These are phyloP conservation scores for Macquaria australasica DNA, from an alignment of 2,113 vertebrate species.

Conservation along the genomic window DNA sequence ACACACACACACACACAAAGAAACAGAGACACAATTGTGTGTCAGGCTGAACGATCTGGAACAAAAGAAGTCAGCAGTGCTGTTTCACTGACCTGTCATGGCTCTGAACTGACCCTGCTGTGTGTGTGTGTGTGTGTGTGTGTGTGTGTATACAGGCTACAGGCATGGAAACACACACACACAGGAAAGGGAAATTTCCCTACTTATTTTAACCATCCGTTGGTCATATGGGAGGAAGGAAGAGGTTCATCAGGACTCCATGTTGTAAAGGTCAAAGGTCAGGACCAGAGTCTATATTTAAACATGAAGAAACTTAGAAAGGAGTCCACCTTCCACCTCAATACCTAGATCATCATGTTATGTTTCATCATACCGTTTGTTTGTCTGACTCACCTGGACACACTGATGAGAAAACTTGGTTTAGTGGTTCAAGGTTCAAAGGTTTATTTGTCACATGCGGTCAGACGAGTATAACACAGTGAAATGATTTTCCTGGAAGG, in stretches of 20 bases:
- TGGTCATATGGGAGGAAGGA: constrained; percentile 33
- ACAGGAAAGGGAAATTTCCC: constrained; percentile 49
- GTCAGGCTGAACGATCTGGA: too few species aligned
- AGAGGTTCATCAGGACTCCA: background rate
- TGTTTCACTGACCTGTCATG: constrained; percentile 30
- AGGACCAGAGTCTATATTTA: background rate
- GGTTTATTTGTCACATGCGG: too few species aligned
- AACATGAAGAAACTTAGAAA: background rate
- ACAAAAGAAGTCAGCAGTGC: constrained; percentile 12
- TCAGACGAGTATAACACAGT: too few species aligned
- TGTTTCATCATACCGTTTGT: background rate
- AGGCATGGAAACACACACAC: constrained; percentile 19
- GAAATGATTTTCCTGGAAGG: too few species aligned
- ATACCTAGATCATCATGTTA: background rate
- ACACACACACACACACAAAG: too few species aligned
- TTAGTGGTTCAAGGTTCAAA: background rate
- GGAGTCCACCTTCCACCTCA: background rate
- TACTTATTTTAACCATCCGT: constrained; percentile 6
- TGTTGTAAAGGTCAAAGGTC: constrained; percentile 42
- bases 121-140: constrained; percentile 14
- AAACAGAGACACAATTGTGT: too few species aligned
- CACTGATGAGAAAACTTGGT: background rate
- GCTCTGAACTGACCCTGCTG: constrained; percentile 30
- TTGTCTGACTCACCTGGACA: background rate
- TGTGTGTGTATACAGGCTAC: background rate